Conservation (phyloP, 1,140 invertebrate genomes). For the Agrilus planipennis region DNA sequence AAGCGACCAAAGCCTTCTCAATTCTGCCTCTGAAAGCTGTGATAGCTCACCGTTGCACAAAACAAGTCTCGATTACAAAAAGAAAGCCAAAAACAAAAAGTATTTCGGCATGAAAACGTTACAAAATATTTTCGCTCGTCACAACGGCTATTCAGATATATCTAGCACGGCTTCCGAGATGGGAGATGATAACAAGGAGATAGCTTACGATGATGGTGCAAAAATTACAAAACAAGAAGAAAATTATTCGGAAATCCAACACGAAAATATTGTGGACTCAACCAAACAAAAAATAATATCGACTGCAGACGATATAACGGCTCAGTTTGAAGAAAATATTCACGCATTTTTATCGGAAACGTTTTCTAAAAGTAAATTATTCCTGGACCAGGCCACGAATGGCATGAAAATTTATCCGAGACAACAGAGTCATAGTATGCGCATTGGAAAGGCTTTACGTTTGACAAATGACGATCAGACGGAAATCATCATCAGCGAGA, state of each 20-base stretch:
- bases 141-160: slow-evolving; percentile 32
- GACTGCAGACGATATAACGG: slow-evolving; percentile 22
- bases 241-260: not conserved
- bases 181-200: slow-evolving; percentile 12
- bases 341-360: slow-evolving; percentile 32
- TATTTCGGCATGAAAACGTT: slow-evolving; percentile 35
- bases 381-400: slow-evolving; percentile 11
- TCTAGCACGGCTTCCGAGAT: slow-evolving; percentile 31
- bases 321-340: slow-evolving; percentile 33
- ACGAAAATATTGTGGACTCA: slow-evolving; percentile 3
- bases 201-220: slow-evolving; percentile 2
- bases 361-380: slow-evolving; percentile 26
- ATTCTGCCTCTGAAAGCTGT: slow-evolving; percentile 28
- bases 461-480: slow-evolving; percentile 27
- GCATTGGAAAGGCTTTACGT: slow-evolving; percentile 30
- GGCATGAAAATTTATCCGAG: slow-evolving; percentile 28
- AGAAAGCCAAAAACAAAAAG: slow-evolving; percentile 29
- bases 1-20: slow-evolving; percentile 32
- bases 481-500: slow-evolving; percentile 18
- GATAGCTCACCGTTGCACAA: slow-evolving; percentile 31
- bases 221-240: slow-evolving; percentile 8
- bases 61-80: slow-evolving; percentile 24
- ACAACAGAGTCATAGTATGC: slow-evolving; percentile 25
- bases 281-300: slow-evolving; percentile 1
- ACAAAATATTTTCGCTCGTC: slow-evolving; percentile 34